phyloP scores from a whole-genome alignment of 92 coral and sea anemone genomes.

The Zoanthus solanderi region DNA sequence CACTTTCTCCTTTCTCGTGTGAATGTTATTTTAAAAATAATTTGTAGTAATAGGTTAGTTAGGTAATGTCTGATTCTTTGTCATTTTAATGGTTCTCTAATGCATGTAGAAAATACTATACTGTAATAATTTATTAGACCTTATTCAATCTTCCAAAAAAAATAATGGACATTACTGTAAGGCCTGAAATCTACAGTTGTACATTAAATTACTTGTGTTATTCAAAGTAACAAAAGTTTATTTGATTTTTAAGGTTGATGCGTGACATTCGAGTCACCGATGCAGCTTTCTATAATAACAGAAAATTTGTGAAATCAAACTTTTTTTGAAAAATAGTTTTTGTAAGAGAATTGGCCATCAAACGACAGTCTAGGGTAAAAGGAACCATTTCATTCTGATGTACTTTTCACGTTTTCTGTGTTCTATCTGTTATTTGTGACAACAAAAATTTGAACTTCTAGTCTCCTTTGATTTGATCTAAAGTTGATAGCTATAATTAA shows the following conservation, averaged over 20 bases:
- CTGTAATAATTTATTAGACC: background rate
- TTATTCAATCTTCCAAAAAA: background rate
- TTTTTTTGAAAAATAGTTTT: background rate
- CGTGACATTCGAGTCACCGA: background rate
- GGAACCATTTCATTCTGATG: too few species aligned
- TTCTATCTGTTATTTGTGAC: too few species aligned
- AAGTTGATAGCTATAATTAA: too few species aligned
- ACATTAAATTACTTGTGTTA: background rate
- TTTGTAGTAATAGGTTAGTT: background rate
- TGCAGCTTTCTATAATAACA: background rate
- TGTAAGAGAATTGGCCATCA: background rate
- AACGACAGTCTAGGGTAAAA: too few species aligned
- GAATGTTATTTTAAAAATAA: background rate
- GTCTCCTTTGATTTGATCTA: too few species aligned
- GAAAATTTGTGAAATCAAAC: background rate
- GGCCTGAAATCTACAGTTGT: background rate
- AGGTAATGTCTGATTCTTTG: background rate
- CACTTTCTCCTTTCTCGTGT: background rate
- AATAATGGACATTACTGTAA: background rate
- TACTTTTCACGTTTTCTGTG: too few species aligned
- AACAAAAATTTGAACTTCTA: too few species aligned
- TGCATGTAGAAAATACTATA: background rate
- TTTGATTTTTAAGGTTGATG: background rate
- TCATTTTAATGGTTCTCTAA: background rate
- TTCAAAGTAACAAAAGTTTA: too few species aligned